phyloP scores from a whole-genome alignment of 2,113 vertebrate genomes.

The Triplophysa siluroides region DNA sequence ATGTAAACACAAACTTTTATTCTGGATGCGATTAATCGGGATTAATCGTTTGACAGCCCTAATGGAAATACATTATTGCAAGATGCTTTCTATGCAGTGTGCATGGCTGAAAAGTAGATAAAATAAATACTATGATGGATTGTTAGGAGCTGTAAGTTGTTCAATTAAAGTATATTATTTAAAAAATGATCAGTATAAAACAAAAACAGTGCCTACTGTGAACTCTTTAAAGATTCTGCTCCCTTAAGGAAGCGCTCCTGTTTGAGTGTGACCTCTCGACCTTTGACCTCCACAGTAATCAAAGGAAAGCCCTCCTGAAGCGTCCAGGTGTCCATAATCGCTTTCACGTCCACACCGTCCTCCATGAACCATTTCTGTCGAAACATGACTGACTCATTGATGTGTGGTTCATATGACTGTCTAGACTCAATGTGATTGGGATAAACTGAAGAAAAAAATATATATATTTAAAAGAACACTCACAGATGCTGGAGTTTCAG shows the following conservation, averaged over 20 bases:
- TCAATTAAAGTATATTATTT: too few relatives aligned
- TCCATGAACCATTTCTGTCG: conserved; percentile 79
- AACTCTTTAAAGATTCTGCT: conserved; percentile 54
- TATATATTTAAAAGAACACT: background rate
- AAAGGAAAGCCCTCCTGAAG: conserved; percentile 90
- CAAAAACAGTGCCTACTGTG: conserved; percentile 68
- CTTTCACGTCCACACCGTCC: conserved; percentile 74
- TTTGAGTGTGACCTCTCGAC: conserved; percentile 77
- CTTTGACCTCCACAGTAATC: conserved; percentile 79
- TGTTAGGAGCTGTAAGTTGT: too few relatives aligned
- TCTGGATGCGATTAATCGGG: too few relatives aligned
- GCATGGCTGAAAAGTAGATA: too few relatives aligned
- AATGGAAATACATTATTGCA: too few relatives aligned
- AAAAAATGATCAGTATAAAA: too few relatives aligned
- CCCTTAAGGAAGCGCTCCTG: conserved; percentile 83
- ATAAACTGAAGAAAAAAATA: too few relatives aligned
- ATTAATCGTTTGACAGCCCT: too few relatives aligned
- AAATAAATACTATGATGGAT: too few relatives aligned
- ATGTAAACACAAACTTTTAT: too few relatives aligned
- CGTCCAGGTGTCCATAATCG: conserved; percentile 91
- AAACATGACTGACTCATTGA: background rate
- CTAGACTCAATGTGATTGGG: background rate
- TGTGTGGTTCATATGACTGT: background rate
- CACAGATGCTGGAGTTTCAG: conserved; percentile 69
- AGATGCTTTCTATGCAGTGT: too few relatives aligned